These are phyloP conservation scores for Micronycteris hirsuta DNA, from an alignment of 2,113 vertebrate species.

Conservation along the genomic window DNA sequence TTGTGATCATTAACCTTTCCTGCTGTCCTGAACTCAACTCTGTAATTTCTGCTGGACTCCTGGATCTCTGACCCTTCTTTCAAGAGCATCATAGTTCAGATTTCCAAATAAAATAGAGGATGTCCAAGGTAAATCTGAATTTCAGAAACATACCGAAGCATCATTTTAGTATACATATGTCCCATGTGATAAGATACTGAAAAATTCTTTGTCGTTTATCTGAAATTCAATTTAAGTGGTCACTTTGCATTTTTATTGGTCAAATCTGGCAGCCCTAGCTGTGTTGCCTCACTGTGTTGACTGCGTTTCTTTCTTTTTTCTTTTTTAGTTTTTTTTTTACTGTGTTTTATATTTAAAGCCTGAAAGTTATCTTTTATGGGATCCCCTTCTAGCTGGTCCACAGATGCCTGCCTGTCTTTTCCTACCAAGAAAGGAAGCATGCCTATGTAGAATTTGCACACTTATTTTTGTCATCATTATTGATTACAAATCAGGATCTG, in stretches of 20 bases:
- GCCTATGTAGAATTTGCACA: not conserved
- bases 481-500: not conserved
- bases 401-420: not conserved
- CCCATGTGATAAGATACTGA: not conserved
- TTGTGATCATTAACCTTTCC: not conserved
- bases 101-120: not conserved
- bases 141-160: not conserved
- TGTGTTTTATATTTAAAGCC: not conserved
- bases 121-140: not conserved
- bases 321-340: not conserved
- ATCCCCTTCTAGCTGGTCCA: not conserved
- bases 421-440: not conserved
- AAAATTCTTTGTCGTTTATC: not conserved
- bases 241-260: not conserved
- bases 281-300: not conserved
- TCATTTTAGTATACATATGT: not conserved
- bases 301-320: not conserved
- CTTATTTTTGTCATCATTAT: not conserved
- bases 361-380: not conserved
- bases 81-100: not conserved
- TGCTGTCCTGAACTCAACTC: slow-evolving; percentile 9
- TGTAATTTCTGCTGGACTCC: not conserved
- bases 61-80: not conserved
- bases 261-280: not conserved
- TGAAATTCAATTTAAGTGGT: not conserved